Percentiles rank a stretch among this genome's conserved stretches.
phyloP scores from a whole-genome alignment of 2,113 vertebrate species.

The Calidris pugnax region DNA sequence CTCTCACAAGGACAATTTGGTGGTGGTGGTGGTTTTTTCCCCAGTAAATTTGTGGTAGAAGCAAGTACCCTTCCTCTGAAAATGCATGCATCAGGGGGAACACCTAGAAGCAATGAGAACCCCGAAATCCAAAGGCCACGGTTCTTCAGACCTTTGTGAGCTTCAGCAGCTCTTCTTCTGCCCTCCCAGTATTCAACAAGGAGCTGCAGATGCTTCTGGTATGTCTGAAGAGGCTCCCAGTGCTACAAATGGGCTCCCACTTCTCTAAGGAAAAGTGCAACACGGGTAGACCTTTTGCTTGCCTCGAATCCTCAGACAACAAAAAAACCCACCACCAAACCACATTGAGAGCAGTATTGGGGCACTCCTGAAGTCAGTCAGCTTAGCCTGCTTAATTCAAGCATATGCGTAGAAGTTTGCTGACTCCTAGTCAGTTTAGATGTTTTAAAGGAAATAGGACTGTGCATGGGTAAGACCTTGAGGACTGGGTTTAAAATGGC shows the following conservation, averaged over 20 bases:
- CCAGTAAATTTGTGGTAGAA: neutral
- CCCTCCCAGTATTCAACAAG: neutral
- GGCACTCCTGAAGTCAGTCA: neutral
- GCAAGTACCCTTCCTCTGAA: neutral
- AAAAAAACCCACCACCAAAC: neutral
- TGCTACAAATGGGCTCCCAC: neutral
- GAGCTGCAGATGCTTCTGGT: neutral
- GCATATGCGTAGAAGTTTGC: neutral
- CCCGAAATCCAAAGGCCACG: neutral
- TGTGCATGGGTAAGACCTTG: neutral
- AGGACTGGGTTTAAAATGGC: neutral
- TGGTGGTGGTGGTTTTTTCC: neutral
- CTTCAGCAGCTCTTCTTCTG: neutral
- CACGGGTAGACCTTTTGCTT: neutral
- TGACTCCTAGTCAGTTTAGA: neutral
- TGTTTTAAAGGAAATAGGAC: neutral
- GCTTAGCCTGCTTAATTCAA: neutral
- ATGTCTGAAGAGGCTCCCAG: neutral
- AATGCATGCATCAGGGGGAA: neutral
- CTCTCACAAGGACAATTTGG: neutral
- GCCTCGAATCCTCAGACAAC: neutral
- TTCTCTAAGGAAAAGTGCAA: neutral
- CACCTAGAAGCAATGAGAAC: neutral
- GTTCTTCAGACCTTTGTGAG: neutral
- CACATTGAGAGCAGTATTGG: neutral